Percentiles rank a stretch among this genome's conserved stretches.
Conservation (phyloP, 2,113 vertebrate genomes). For the Chloebia gouldiae region DNA sequence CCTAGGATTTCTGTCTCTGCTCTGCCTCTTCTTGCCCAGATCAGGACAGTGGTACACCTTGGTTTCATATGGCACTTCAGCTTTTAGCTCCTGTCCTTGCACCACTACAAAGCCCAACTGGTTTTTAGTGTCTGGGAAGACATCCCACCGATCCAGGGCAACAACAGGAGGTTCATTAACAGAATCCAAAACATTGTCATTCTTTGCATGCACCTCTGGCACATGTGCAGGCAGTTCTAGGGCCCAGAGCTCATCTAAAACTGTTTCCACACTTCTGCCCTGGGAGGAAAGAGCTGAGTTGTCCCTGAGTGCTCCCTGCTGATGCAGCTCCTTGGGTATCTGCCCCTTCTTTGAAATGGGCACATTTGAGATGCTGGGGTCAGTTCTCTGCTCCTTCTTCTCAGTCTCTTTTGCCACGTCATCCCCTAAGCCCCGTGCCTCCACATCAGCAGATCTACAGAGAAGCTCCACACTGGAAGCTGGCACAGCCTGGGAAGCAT, state of each 20-base stretch:
- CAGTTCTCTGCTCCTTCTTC: slow-evolving; percentile 40
- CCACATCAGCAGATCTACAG: slow-evolving; percentile 39
- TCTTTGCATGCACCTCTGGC: not conserved
- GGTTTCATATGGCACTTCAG: not conserved
- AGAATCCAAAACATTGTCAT: not conserved
- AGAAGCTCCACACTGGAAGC: slow-evolving; percentile 52
- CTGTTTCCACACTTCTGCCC: not conserved
- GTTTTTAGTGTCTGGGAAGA: slow-evolving; percentile 76
- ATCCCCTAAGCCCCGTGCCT: slow-evolving; percentile 4
- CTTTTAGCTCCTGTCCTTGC: not conserved
- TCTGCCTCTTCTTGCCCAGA: slow-evolving; percentile 58
- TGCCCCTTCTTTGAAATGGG: not conserved
- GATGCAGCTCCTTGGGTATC: not conserved
- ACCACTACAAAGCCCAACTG: not conserved
- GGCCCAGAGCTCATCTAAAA: slow-evolving; percentile 14
- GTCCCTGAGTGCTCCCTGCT: not conserved
- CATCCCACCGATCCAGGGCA: slow-evolving; percentile 68
- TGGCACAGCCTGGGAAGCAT: slow-evolving; percentile 45
- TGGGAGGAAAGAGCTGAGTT: not conserved
- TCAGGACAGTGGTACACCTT: not conserved
- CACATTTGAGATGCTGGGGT: not conserved
- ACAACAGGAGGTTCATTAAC: slow-evolving; percentile 57
- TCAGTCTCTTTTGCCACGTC: slow-evolving; percentile 3
- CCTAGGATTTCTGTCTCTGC: slow-evolving; percentile 41
- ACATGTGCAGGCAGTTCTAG: not conserved